Evolutionary conservation across 2,888 invertebrate species (phyloP).

Genomic region (Drosophila koepferae): DNA sequence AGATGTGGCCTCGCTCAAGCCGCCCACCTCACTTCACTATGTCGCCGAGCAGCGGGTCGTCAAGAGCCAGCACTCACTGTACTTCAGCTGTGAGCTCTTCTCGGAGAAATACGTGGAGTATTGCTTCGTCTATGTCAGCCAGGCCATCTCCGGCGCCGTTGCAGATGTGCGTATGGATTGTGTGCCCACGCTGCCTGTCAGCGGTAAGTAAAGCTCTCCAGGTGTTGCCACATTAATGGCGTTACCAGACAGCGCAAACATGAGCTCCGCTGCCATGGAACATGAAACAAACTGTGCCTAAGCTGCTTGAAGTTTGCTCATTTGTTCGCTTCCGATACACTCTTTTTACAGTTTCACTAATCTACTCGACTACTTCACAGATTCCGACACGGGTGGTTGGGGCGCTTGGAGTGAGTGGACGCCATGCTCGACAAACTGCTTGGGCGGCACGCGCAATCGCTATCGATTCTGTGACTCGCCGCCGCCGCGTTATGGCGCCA

Average conservation of each 20-base stretch:
- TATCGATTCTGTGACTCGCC: constrained; percentile 95
- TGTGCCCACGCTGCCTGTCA: constrained; percentile 92
- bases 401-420: constrained; percentile 94
- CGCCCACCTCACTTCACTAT: constrained; percentile 88
- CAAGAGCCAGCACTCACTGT: constrained; percentile 91
- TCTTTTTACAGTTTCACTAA: constrained; percentile 14
- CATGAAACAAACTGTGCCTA: background rate
- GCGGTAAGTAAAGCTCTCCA: constrained; percentile 86
- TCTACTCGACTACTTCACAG: constrained; percentile 84
- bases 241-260: constrained; percentile 1
- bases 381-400: constrained; percentile 92
- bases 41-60: constrained; percentile 88
- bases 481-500: constrained; percentile 94
- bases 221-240: background rate
- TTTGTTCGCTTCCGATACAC: background rate
- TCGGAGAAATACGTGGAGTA: constrained; percentile 93
- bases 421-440: constrained; percentile 91
- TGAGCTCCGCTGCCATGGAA: background rate
- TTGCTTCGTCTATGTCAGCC: constrained; percentile 95
- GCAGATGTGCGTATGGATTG: constrained; percentile 94
- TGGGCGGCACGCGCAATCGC: constrained; percentile 92
- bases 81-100: constrained; percentile 93
- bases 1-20: constrained; percentile 89
- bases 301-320: constrained; percentile 11
- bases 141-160: constrained; percentile 93